Evolutionary conservation across 2,113 vertebrate genomes (phyloP).

Genomic region (Sinocyclocheilus grahami): DNA sequence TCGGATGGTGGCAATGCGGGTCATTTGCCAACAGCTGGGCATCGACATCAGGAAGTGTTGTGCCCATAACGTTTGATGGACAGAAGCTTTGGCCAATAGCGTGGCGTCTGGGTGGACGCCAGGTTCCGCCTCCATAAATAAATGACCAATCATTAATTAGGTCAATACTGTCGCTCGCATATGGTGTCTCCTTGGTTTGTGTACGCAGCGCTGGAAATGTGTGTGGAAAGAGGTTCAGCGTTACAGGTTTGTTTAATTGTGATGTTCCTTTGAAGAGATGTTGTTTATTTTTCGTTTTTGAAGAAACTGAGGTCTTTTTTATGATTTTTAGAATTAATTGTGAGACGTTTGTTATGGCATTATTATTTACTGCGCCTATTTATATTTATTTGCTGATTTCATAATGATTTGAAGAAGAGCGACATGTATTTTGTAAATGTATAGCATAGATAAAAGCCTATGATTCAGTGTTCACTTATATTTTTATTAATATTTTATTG

Average conservation of each 20-base stretch:
- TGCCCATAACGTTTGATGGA: constrained; percentile 42
- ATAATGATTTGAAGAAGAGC: no score
- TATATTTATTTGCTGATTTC: no score
- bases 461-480: no score
- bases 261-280: not conserved
- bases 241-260: not conserved
- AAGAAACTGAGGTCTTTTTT: not conserved
- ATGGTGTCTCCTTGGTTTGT: constrained; percentile 12
- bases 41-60: constrained; percentile 60
- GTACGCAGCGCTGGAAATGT: not conserved
- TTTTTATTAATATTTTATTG: no score
- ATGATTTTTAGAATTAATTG: no score
- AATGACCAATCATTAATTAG: constrained; percentile 58
- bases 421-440: no score
- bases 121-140: constrained; percentile 33
- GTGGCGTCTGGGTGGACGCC: not conserved
- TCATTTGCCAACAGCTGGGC: constrained; percentile 52
- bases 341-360: no score
- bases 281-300: not conserved
- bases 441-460: no score
- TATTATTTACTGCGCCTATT: no score
- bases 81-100: constrained; percentile 51
- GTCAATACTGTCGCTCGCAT: constrained; percentile 52
- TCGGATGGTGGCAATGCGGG: constrained; percentile 31
- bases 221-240: not conserved